phyloP scores from a whole-genome alignment of 2,113 vertebrate species.

The Rhinopomastus cyanomelas region DNA sequence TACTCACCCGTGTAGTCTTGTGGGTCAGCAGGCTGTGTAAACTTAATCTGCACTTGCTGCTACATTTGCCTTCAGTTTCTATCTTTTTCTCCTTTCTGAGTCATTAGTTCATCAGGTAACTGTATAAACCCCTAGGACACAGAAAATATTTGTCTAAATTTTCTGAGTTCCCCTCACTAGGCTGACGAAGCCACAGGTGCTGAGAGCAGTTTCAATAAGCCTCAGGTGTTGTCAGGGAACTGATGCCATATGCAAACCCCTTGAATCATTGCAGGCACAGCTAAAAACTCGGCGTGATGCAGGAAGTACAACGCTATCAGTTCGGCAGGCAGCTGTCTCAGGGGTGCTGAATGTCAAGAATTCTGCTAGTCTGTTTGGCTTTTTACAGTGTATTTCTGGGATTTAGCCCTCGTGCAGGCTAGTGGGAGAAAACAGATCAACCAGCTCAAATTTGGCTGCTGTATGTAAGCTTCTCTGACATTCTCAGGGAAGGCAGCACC shows the following conservation, averaged over 20 bases:
- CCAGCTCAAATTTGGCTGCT: not conserved
- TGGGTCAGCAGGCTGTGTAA: not conserved
- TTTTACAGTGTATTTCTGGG: not conserved
- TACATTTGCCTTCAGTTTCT: not conserved
- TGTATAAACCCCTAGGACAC: not conserved
- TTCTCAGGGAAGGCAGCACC: not conserved
- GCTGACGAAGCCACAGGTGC: too few species aligned
- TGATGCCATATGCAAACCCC: not conserved
- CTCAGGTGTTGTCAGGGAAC: not conserved
- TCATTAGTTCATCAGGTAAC: not conserved
- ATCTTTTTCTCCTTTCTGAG: not conserved
- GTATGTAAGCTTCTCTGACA: not conserved
- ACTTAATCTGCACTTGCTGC: not conserved
- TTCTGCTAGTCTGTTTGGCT: not conserved
- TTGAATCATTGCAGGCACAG: not conserved
- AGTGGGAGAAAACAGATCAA: not conserved
- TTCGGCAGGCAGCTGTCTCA: not conserved
- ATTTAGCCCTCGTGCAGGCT: not conserved
- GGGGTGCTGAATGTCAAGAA: not conserved
- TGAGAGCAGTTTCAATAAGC: not conserved
- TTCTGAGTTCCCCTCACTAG: too few species aligned
- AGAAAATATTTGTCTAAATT: not conserved
- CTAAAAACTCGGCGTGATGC: not conserved
- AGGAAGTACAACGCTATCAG: not conserved
- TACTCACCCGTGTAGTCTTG: accelerated